Base-by-base conservation (phyloP, 2,797 vertebrate genomes). In the Argyrosomus regius region DNA sequence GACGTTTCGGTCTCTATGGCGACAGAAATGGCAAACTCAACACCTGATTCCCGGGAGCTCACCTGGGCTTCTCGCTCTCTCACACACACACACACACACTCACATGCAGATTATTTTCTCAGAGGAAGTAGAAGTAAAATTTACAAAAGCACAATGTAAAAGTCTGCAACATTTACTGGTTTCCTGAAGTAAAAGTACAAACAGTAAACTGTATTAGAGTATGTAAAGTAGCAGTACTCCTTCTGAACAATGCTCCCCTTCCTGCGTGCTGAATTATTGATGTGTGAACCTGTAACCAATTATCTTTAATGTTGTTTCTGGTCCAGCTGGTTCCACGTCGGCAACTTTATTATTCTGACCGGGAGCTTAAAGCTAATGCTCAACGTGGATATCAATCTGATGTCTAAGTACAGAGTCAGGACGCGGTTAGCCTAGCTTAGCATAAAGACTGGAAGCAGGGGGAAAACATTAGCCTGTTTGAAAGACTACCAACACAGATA, bases 1-100 rank as follows among this genome's bases (percentile, higher is more conserved):
- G 62, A 79, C 53, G 3, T 75, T 83, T 68, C 77, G 57, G 83
- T 91, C 79, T 88, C 89, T 50, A 87, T 90, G 83, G 78, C n/a
- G 61, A 90, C 85, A 69, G 71, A 81, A 85, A 81, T 71, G 72
- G 74, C 75, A 85, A 84, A 84, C 83, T 77, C 74, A 89, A 88
- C 88, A 82, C 83, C 82, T 78, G 86, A 86, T 75, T 88, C 86
- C 76, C 79, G 4, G 67, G 72, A 77, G 84, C 80, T 88, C 85
- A 88, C 89, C 87, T 90, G 80, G 65, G 79, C 62, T 62, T 60
- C 50, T 75, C 59, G 54, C 63, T 49, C 73, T 11, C 9, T 17
- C 45, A 67, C 71, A 28, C 64, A 50, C 18, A 52, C n/a, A 20
- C 24, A 10, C 8, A 16, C 46, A 52, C 67, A 31, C 31, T 18